phyloP scores from a whole-genome alignment of 2,888 invertebrate species.

The Ichneumoninae sp. region DNA sequence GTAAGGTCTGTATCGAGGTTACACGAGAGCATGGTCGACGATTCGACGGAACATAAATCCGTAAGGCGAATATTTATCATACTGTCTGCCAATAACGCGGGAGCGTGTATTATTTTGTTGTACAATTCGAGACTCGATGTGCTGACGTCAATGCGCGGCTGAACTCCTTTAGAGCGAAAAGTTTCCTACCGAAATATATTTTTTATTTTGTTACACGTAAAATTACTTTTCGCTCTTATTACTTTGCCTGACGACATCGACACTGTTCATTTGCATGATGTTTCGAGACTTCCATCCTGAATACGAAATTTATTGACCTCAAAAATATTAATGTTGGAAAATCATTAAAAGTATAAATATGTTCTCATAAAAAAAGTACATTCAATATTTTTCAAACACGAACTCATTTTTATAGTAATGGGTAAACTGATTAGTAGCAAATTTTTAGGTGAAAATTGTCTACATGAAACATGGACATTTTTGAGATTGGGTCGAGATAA shows the following conservation, averaged over 20 bases:
- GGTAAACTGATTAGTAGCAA: background rate
- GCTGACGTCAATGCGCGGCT: background rate
- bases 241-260: background rate
- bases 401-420: too few relatives aligned
- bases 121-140: background rate
- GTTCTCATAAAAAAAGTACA: too few relatives aligned
- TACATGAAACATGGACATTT: background rate
- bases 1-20: conserved; percentile 61
- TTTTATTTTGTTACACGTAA: conserved; percentile 2
- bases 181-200: background rate
- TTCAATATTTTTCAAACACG: too few relatives aligned
- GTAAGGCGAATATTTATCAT: conserved; percentile 63
- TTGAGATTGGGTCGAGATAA: background rate
- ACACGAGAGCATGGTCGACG: conserved; percentile 57
- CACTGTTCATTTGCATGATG: background rate
- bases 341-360: too few relatives aligned
- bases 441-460: background rate
- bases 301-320: too few relatives aligned
- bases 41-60: conserved; percentile 63
- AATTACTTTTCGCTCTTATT: background rate
- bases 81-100: conserved; percentile 49
- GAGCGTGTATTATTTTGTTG: conserved; percentile 34
- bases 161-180: background rate
- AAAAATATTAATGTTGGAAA: too few relatives aligned
- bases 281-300: background rate